Percentiles rank a stretch among this genome's conserved stretches.
phyloP scores from a whole-genome alignment of 2,797 vertebrate genomes.

The Paguma larvata region DNA sequence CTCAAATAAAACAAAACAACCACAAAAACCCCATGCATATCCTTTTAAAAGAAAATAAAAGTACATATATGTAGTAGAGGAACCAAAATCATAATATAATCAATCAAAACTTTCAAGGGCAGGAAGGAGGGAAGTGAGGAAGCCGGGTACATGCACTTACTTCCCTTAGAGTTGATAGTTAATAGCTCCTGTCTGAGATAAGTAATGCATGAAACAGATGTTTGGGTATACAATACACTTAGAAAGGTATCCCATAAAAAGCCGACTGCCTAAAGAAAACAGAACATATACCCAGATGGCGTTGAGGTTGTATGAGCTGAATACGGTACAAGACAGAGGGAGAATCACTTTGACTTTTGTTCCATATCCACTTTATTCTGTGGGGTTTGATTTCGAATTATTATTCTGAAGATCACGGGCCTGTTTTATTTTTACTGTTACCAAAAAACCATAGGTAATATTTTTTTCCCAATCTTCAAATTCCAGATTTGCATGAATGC shows the following conservation, averaged over 20 bases:
- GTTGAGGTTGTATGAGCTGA: not conserved
- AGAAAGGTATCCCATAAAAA: not conserved
- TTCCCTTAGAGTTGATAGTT: slow-evolving; percentile 4
- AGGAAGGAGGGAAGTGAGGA: not conserved
- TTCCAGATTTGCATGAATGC: not conserved
- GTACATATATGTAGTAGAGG: not conserved
- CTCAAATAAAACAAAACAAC: no score
- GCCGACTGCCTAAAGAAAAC: not conserved
- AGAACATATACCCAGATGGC: not conserved
- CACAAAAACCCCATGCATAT: no score
- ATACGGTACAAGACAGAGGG: no score
- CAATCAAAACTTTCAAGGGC: not conserved
- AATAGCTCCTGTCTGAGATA: not conserved
- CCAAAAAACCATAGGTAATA: not conserved
- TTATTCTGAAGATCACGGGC: not conserved
- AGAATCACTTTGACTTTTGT: not conserved
- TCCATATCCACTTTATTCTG: not conserved
- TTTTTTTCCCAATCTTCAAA: not conserved
- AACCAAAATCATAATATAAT: not conserved
- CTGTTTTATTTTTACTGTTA: not conserved
- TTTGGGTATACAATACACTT: not conserved
- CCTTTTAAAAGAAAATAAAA: not conserved
- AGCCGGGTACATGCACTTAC: not conserved
- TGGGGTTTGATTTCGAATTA: not conserved
- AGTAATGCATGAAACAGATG: not conserved